phyloP scores from a whole-genome alignment of 2,888 invertebrate species.

The Shargacucullia verbasci region DNA sequence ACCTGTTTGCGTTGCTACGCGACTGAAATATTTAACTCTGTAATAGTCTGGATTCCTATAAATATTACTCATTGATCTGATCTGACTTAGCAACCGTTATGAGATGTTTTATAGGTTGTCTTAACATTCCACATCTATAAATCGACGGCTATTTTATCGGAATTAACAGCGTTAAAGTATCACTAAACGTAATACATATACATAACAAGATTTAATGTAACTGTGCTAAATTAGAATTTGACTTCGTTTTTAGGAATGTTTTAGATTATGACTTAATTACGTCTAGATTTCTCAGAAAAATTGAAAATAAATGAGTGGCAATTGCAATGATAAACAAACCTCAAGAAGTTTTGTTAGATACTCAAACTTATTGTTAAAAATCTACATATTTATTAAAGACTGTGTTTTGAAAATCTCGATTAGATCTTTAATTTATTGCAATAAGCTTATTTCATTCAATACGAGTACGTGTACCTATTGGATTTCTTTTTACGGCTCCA shows the following conservation, averaged over 20 bases:
- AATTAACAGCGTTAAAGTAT: conserved; percentile 1
- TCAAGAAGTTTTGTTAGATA: too few relatives aligned
- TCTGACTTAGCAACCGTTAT: conserved; percentile 27
- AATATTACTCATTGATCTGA: conserved; percentile 44
- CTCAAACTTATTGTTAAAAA: too few relatives aligned
- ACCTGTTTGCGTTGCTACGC: conserved; percentile 31
- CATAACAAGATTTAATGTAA: too few relatives aligned
- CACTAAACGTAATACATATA: too few relatives aligned
- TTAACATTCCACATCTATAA: conserved; percentile 29
- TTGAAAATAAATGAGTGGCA: too few relatives aligned
- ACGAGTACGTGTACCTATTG: background rate
- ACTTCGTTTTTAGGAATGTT: too few relatives aligned
- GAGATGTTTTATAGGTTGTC: conserved; percentile 36
- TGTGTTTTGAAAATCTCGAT: too few relatives aligned
- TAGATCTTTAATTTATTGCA: conserved; percentile 6
- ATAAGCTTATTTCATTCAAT: conserved; percentile 10
- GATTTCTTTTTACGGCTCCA: conserved; percentile 6
- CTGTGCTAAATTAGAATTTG: too few relatives aligned
- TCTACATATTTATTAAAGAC: too few relatives aligned
- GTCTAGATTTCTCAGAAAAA: too few relatives aligned
- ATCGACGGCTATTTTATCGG: conserved; percentile 10
- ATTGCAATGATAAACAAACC: too few relatives aligned
- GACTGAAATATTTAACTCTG: conserved; percentile 25
- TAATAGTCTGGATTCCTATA: conserved; percentile 29
- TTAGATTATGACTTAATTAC: too few relatives aligned